Conservation (phyloP, 2,888 invertebrate genomes). For the Callinectes sapidus region DNA sequence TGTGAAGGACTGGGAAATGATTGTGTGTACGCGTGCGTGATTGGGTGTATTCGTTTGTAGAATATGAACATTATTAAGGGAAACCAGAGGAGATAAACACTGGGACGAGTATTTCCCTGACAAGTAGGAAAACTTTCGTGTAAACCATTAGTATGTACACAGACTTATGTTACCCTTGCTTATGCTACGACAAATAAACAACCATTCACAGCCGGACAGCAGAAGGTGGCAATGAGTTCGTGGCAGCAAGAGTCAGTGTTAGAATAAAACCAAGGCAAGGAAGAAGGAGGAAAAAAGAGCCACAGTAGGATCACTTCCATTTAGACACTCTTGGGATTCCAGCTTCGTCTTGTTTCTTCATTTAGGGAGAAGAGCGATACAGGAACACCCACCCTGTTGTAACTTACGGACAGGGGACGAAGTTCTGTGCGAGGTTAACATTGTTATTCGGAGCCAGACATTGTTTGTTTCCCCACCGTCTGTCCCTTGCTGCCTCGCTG, state of each 20-base stretch:
- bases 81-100: not conserved
- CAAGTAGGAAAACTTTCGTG: not conserved
- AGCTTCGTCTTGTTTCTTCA: not conserved
- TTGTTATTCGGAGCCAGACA: not conserved
- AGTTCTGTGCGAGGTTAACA: not conserved
- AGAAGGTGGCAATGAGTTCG: not conserved
- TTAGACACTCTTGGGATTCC: not conserved
- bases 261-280: not conserved
- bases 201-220: not conserved
- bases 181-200: not conserved
- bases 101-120: not conserved
- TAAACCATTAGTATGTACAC: not conserved
- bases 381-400: not conserved
- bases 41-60: not conserved
- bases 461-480: constrained; percentile 4
- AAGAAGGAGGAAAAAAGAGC: not conserved
- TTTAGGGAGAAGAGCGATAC: constrained; percentile 7
- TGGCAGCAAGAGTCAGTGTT: not conserved
- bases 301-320: not conserved
- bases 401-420: constrained; percentile 7
- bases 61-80: not conserved
- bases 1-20: not conserved
- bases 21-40: not conserved
- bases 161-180: not conserved
- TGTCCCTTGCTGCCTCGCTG: not conserved